phyloP scores from a whole-genome alignment of 2,113 vertebrate genomes.

The Axis porcinus region DNA sequence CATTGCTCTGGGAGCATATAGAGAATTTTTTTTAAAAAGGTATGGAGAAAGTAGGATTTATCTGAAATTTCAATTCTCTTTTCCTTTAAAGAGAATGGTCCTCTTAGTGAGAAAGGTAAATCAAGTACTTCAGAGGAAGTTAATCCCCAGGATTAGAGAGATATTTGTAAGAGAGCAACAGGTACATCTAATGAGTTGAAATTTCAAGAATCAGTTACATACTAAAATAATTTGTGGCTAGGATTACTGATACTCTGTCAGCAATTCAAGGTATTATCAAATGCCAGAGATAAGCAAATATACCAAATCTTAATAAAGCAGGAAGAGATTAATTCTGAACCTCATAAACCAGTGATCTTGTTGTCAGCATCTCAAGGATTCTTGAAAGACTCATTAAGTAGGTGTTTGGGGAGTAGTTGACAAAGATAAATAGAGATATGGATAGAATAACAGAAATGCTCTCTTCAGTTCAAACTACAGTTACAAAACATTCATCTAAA shows the following conservation, averaged over 20 bases:
- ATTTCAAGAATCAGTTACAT: slow-evolving; percentile 18
- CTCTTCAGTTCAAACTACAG: not conserved
- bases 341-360: slow-evolving; percentile 12
- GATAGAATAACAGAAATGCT: not conserved
- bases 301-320: slow-evolving; percentile 29
- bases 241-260: slow-evolving; percentile 15
- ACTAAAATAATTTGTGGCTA: not conserved
- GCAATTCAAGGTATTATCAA: slow-evolving; percentile 24
- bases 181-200: not conserved
- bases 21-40: not conserved
- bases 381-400: slow-evolving; percentile 22
- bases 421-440: slow-evolving; percentile 9
- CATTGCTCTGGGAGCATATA: not conserved
- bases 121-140: not conserved
- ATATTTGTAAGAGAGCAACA: not conserved
- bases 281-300: slow-evolving; percentile 21
- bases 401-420: not conserved
- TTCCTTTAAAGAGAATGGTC: not conserved
- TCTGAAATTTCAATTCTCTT: not conserved
- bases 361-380: slow-evolving; percentile 26
- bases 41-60: not conserved
- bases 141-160: slow-evolving; percentile 19
- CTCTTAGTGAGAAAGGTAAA: slow-evolving; percentile 3
- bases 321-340: slow-evolving; percentile 28
- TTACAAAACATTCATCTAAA: not conserved